These are phyloP conservation scores for Ceryle rudis DNA, from an alignment of 2,797 vertebrate genomes.

Conservation along the genomic window DNA sequence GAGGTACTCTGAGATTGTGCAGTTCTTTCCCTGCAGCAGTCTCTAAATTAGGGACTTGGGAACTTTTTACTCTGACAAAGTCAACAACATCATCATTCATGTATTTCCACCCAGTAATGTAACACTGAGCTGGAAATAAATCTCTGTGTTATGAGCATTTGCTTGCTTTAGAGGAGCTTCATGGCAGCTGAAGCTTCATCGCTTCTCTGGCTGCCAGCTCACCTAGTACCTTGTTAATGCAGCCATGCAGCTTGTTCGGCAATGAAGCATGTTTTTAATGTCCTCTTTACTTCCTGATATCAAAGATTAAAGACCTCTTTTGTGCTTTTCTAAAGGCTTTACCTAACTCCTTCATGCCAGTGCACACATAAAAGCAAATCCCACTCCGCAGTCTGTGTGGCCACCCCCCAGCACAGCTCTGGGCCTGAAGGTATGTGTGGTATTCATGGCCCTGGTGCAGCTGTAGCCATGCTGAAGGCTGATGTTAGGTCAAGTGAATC, in stretches of 20 bases:
- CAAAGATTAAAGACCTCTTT: neutral
- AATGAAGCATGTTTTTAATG: neutral
- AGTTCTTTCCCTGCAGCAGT: neutral
- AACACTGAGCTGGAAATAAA: neutral
- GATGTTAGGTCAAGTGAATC: neutral
- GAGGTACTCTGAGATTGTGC: rapidly evolving
- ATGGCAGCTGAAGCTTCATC: neutral
- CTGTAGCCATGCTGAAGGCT: neutral
- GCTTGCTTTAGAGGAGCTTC: neutral
- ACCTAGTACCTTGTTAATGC: neutral
- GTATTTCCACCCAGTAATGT: neutral
- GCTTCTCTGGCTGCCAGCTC: neutral
- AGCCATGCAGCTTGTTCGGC: neutral
- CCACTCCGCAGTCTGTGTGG: neutral
- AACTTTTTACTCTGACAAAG: neutral
- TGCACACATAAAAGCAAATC: neutral
- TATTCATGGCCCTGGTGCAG: neutral
- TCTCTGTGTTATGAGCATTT: neutral
- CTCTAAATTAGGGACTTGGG: neutral
- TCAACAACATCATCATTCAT: neutral
- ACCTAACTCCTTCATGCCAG: neutral
- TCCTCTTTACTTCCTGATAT: neutral
- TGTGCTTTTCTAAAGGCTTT: neutral
- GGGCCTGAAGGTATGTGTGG: neutral
- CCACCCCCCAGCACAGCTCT: neutral